Percentiles rank a stretch among this genome's conserved stretches.
Evolutionary conservation across 35 echinoderm and acorn worm genomes (phyloP).

Genomic region (Apostichopus californicus): DNA sequence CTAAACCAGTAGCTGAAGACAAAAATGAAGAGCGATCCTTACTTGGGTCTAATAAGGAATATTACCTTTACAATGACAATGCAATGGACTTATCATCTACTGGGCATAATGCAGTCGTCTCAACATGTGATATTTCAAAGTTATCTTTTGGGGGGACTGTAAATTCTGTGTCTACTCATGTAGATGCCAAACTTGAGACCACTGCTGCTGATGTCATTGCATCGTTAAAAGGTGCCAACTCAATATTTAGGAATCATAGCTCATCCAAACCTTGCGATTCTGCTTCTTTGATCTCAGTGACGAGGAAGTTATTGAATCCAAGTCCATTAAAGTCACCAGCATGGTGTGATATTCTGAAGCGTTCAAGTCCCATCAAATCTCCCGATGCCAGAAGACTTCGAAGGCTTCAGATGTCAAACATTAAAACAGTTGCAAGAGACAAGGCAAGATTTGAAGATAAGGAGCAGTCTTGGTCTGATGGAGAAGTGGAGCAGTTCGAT

Average conservation of each 20-base stretch:
- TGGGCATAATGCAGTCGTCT: neutral
- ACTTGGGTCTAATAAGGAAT: neutral
- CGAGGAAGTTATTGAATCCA: neutral
- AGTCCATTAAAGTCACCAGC: conserved; percentile 3
- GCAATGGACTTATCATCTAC: conserved; percentile 9
- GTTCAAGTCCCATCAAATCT: conserved; percentile 6
- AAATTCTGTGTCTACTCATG: neutral
- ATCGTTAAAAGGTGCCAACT: neutral
- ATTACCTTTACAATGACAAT: conserved; percentile 12
- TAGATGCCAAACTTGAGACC: neutral
- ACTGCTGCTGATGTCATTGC: neutral
- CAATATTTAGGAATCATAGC: neutral
- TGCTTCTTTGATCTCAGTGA: neutral
- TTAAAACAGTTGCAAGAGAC: neutral
- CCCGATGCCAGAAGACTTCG: neutral
- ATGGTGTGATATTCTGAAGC: neutral
- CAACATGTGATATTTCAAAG: neutral
- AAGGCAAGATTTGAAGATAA: neutral
- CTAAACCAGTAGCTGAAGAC: neutral
- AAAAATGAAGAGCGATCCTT: neutral
- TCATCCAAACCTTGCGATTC: neutral
- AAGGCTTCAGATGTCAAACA: neutral
- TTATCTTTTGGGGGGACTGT: neutral
- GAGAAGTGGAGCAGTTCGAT: conserved; percentile 12
- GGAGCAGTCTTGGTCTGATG: conserved; percentile 28